A percentile compares a stretch with the other conserved stretches of the same genome.
phyloP scores from a whole-genome alignment of 2,797 vertebrate species.

The Sternarchorhynchus goeldii region DNA sequence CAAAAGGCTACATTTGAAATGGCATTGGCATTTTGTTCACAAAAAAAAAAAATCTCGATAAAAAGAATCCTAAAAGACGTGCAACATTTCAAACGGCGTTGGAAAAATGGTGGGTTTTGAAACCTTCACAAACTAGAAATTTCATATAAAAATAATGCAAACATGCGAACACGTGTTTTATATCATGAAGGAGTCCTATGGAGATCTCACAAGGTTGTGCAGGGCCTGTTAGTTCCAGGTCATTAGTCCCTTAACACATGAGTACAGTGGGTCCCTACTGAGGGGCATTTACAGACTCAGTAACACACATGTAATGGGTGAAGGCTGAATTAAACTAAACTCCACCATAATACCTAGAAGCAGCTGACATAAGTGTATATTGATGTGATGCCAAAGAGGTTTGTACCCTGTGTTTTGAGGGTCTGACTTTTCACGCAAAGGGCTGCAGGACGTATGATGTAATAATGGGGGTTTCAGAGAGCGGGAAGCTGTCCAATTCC shows the following conservation, averaged over 20 bases:
- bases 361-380: not conserved
- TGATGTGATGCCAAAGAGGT: constrained; percentile 7
- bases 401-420: constrained; percentile 34
- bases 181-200: not conserved
- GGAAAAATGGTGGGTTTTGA: not conserved
- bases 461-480: constrained; percentile 25
- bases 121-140: not conserved
- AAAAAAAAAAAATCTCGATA: no score
- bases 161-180: not conserved
- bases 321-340: constrained; percentile 2
- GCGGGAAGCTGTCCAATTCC: constrained; percentile 35
- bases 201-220: no score
- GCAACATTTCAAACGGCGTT: no score
- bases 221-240: not conserved
- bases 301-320: not conserved
- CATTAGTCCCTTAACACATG: not conserved
- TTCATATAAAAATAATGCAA: not conserved
- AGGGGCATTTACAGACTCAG: not conserved
- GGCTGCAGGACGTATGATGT: constrained; percentile 30
- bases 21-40: no score
- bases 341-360: constrained; percentile 4
- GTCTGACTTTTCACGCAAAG: constrained; percentile 4
- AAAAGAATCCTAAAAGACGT: no score
- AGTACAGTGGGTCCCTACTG: not conserved
- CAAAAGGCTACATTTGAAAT: no score